Evolutionary conservation across 2,888 invertebrate genomes (phyloP).

Genomic region (Spilosoma lubricipeda): DNA sequence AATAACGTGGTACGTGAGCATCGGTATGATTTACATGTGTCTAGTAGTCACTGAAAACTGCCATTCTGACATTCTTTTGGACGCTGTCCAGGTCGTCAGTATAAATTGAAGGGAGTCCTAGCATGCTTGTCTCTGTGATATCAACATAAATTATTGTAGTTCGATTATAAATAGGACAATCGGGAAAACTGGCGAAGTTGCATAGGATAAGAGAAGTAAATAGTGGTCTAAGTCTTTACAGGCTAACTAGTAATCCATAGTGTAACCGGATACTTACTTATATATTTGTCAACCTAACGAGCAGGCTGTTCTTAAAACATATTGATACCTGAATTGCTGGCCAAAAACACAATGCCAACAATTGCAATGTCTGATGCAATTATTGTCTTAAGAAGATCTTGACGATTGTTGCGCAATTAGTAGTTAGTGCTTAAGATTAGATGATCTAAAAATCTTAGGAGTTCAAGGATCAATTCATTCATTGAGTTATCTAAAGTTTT

Average conservation of each 20-base stretch:
- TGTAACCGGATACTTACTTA: neutral
- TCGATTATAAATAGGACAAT: constrained; percentile 28
- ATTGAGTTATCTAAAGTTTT: neutral
- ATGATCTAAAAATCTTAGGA: neutral
- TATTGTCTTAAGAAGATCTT: constrained; percentile 29
- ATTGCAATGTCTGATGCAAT: constrained; percentile 37
- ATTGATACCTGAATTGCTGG: constrained; percentile 40
- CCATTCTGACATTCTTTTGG: constrained; percentile 75
- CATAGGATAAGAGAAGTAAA: constrained; percentile 9
- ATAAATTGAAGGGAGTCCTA: constrained; percentile 61
- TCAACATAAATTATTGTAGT: constrained; percentile 32
- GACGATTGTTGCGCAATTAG: constrained; percentile 26
- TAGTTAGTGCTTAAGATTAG: neutral
- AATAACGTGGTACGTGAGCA: constrained; percentile 68
- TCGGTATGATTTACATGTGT: constrained; percentile 66
- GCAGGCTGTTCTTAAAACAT: neutral
- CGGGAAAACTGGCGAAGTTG: constrained; percentile 19
- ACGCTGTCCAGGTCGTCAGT: constrained; percentile 74
- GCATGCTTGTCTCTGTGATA: constrained; percentile 42
- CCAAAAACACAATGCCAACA: constrained; percentile 52
- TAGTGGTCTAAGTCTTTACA: neutral
- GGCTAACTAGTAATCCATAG: neutral
- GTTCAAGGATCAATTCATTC: neutral
- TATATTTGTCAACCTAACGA: neutral
- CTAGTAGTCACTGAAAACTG: constrained; percentile 58